Base-by-base conservation (phyloP, 2,113 vertebrate genomes). In the Ptyas mucosa region DNA sequence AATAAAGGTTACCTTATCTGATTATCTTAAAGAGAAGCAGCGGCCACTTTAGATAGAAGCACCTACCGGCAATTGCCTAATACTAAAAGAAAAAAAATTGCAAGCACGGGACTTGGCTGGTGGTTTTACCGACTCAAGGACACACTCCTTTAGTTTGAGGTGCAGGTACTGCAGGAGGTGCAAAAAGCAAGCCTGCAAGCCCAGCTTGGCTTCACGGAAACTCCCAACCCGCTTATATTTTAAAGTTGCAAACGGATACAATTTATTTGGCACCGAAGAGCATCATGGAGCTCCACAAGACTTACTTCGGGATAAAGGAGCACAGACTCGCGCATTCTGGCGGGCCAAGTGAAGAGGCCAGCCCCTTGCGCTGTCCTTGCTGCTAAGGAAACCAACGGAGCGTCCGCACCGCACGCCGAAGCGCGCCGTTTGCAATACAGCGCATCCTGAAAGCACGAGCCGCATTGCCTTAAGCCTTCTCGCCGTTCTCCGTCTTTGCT, bases 371-470 rank as follows among this genome's bases (percentile, higher is more conserved):
- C 53, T 81, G 34, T 9, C 34, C 14, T 10, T 2, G 24, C 89
- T 94, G 86, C 94, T 92, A 26, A 2, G 91, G 75, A 18, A 85
- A 23, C 91, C 2, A 18, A 58, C 43, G 0, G 58, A 29, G 24
- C 51, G 34, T 7, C 5, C 3, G 52, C 21, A 3, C 34, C 69
- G 26, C 7, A 49, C 39, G 15, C 20, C 11, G 0, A 57, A 2
- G 61, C 53, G 15, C 1, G 1, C 29, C 0, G 85, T 39, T 8
- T 88, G 10, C 2, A 94, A 18, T 0, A 69, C 5, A 5, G 43
- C 11, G 0, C 91, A 52, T 54, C 88, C 3, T 0, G 8, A 0
- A 0, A 0, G 5, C 10, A 2, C 20, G 6, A 0, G 29, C 0
- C 1, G 54, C 96, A 95, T 95, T 95, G 9, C 15, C n/a, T 1